phyloP scores from a whole-genome alignment of 2,888 invertebrate species.

The Machimus atricapillus region DNA sequence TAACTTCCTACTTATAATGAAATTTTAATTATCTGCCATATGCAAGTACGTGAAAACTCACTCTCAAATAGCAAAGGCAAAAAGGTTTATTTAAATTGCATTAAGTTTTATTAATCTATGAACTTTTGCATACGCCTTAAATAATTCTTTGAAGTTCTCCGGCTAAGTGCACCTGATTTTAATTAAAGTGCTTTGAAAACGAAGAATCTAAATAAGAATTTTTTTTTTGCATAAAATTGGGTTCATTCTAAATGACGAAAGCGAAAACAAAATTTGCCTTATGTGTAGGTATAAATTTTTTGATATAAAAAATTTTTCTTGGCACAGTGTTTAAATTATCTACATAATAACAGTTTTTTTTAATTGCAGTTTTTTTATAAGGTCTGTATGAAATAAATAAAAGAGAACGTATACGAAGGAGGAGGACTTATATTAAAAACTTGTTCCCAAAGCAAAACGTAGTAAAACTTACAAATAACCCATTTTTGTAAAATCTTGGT shows the following conservation, averaged over 20 bases:
- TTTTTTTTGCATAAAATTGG: neutral
- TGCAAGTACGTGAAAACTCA: neutral
- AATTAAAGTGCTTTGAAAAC: neutral
- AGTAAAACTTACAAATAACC: no score
- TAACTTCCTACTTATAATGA: slow-evolving; percentile 10
- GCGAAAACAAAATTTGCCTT: neutral
- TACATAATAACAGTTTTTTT: no score
- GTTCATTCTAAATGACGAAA: neutral
- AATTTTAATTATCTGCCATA: slow-evolving; percentile 24
- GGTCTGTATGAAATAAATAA: no score
- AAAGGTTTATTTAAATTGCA: slow-evolving; percentile 10
- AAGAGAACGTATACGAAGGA: no score
- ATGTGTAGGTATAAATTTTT: neutral
- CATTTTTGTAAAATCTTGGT: no score
- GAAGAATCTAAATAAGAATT: neutral
- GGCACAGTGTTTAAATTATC: no score
- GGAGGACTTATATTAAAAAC: no score
- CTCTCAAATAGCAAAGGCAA: neutral
- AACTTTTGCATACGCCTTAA: neutral
- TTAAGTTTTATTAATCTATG: neutral
- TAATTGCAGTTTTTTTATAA: no score
- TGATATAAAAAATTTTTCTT: neutral
- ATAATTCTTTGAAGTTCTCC: neutral
- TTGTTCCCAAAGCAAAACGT: no score
- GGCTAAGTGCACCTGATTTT: neutral